Conservation (phyloP, 2,113 vertebrate species). For the Geothlypis trichas region DNA sequence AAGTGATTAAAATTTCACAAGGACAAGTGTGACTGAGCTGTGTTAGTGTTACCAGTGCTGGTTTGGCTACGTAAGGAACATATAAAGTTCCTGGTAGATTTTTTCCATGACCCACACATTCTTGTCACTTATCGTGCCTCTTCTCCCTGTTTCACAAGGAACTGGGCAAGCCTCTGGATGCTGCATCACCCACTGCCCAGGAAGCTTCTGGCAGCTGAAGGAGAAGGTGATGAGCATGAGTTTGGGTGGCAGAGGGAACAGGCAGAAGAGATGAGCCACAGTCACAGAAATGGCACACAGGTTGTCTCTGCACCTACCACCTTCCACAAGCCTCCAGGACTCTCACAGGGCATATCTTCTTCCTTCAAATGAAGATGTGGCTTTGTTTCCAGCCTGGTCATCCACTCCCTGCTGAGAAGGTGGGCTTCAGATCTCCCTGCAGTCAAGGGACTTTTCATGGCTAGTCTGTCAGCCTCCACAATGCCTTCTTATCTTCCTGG, state of each 20-base stretch:
- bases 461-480: not conserved
- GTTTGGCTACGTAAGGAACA: rapidly evolving
- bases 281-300: rapidly evolving
- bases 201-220: not conserved
- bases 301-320: not conserved
- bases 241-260: not conserved
- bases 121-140: not conserved
- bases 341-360: not conserved
- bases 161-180: not conserved
- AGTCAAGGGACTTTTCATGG: not conserved
- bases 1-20: not conserved
- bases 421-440: not conserved
- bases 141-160: not conserved
- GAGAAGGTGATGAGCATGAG: not conserved
- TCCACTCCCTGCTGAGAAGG: not conserved
- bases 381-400: not conserved
- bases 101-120: not conserved
- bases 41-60: not conserved
- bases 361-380: not conserved
- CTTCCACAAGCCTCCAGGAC: not conserved
- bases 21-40: not conserved
- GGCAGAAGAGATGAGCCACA: not conserved
- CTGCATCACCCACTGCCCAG: not conserved
- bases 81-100: not conserved
- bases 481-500: not conserved